Base-by-base conservation (phyloP, 2,113 vertebrate species). In the Chloroceryle aenea region DNA sequence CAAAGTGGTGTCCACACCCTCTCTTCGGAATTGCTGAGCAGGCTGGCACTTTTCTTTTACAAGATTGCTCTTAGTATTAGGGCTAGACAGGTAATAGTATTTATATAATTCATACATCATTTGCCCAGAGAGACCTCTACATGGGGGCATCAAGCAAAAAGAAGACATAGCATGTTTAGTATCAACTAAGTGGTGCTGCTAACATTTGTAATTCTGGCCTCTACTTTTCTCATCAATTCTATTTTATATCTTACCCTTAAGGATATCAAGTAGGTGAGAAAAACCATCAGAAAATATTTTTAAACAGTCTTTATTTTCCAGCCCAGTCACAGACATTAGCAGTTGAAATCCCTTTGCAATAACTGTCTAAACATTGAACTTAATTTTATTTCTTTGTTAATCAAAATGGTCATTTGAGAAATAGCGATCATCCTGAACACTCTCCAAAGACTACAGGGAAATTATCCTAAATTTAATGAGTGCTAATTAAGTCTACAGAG, bases 311-410 rank as follows among this genome's bases (percentile, higher is more conserved):
- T n/a, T 21, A 45, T 20, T 45, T 22, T 20, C 18, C 32, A 94
- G 36, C 5, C 55, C 32, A 62, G 81, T 34, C 40, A 82, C 32
- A 87, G 66, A 82, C 25, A 61, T 69, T 55, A 82, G 36, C 32
- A 94, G 34, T 25, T 91, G 55, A 95, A 96, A 94, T 95, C 87
- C 87, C 93, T 80, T 15, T 71, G 63, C 72, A 93, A 63, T 80
- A 91, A 80, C 74, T 90, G 72, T 73, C 87, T 94, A 94, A 96
- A 94, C 42, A 88, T 14, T 27, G 55, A 77, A 80, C 34, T 6
- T 66, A 34, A 69, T 95, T 91, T 90, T 96, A 90, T 92, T 95
- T 95, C 75, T 90, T 52, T 82, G 47, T 68, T 95, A 96, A 97
- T 95, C 88, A 96, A 90, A 96, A 90, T 27, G 69, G 84, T 87